Evolutionary conservation across 2,797 vertebrate genomes (phyloP), one percentile per base, ranked within the genome.

Genomic region (Microctenopoma steveboyesi): DNA sequence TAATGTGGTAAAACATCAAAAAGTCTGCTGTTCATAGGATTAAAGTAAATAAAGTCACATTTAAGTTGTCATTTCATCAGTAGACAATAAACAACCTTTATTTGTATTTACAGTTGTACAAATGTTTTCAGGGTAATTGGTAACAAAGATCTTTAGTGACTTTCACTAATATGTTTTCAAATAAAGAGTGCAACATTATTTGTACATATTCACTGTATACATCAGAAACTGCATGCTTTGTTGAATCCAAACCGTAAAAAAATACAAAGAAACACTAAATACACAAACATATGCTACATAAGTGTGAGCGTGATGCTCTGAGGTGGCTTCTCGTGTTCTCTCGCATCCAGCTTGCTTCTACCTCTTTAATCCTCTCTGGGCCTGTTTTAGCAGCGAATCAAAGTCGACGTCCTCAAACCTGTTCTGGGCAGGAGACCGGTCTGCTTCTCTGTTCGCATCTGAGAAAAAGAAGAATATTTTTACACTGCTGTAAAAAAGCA

Each of bases 371-470:
- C 94, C 96, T 81, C 92, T 95, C 93, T 99, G 96, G 65, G 97
- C 97, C 92, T 98, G 95, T 91, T 95, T 96, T 87, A 99, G 95
- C 87, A 99, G 92, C 3, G 95, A 95, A 89, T 99, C 97, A 80
- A 99, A 98, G 88, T 99, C 97, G 43, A 97, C 89, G 56, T 94
- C 93, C 71, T 96, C 94, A 48, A 93, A 95, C 82, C 92, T 93
- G 92, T 88, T 95, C 83, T 91, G 95, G 50, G 88, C 79, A 0
- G 95, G 87, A 56, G 89, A 79, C 0, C 89, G 88, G 8, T 96
- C 94, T 3, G 92, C 91, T 0, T 93, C 94, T 64, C 89, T 91
- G 82, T 94, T 97, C 22, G 96, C 97, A 75, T 99, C 98, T 99
- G 90, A 55, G 90, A 59, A 58, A 64, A 7, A 79, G 2, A 65